phyloP scores from a whole-genome alignment of 2,797 vertebrate genomes.

The Pterois miles region DNA sequence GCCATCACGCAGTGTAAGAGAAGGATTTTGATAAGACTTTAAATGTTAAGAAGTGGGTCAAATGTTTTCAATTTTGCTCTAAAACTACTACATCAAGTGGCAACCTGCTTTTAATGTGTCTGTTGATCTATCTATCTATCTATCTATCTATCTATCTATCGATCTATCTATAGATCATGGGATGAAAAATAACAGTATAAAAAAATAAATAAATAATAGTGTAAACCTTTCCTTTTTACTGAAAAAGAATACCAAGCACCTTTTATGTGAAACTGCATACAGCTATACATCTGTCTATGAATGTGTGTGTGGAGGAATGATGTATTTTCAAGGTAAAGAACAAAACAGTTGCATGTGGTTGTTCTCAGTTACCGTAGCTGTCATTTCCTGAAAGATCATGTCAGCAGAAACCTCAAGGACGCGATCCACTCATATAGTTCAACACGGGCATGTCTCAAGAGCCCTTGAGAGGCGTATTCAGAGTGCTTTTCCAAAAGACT shows the following conservation, averaged over 20 bases:
- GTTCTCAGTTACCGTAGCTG: neutral
- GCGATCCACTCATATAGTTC: slow-evolving; percentile 20
- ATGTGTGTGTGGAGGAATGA: neutral
- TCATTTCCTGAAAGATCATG: slow-evolving; percentile 34
- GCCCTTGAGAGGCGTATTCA: neutral
- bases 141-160: neutral
- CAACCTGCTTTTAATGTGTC: neutral
- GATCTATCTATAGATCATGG: neutral
- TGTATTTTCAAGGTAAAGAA: neutral
- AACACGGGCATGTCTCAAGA: slow-evolving; percentile 30
- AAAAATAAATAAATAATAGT: no score
- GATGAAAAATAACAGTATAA: neutral
- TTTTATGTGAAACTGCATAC: neutral
- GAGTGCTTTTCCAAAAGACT: slow-evolving; percentile 18
- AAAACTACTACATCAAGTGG: neutral
- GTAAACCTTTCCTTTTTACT: neutral
- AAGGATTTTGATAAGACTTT: slow-evolving; percentile 26
- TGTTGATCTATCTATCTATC: neutral
- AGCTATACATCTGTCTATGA: neutral
- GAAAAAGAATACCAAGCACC: neutral
- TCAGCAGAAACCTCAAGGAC: slow-evolving; percentile 46
- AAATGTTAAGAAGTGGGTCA: neutral
- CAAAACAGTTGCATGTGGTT: neutral
- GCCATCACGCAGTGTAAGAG: slow-evolving; percentile 7
- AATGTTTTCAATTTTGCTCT: neutral